Evolutionary conservation across 2,797 vertebrate genomes (phyloP).

Genomic region (Phoeniculus purpureus): DNA sequence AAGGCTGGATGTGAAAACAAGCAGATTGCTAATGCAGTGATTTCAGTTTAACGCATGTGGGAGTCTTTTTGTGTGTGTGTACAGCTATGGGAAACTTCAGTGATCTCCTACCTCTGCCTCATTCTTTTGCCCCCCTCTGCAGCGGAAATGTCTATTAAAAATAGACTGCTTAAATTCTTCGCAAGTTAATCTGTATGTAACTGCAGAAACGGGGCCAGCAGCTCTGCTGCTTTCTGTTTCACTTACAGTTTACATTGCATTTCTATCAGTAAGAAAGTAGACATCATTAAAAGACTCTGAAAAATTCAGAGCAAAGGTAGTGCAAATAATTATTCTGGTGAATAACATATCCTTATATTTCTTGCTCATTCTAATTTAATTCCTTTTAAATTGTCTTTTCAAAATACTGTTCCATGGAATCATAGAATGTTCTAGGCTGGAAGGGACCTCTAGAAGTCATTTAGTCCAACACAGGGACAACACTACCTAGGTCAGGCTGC

Average conservation of each 20-base stretch:
- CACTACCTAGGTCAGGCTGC: no score
- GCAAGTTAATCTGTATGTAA: background rate
- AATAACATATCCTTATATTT: background rate
- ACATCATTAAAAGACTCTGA: background rate
- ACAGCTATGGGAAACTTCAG: background rate
- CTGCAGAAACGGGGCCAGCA: background rate
- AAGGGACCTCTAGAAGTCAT: no score
- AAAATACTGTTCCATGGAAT: background rate
- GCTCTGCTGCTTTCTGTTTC: background rate
- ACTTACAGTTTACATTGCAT: background rate
- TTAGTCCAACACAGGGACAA: no score
- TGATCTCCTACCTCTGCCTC: background rate
- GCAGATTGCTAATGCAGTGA: background rate
- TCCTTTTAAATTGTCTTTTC: background rate
- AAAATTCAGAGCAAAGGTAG: background rate
- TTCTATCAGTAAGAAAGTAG: background rate
- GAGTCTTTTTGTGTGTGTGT: no score
- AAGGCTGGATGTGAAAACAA: background rate
- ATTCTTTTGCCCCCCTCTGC: accelerated
- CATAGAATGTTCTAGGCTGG: no score
- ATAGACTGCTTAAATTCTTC: background rate
- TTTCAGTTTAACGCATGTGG: background rate
- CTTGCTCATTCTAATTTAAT: background rate
- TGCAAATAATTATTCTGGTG: background rate
- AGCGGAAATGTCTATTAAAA: background rate